Evolutionary conservation across 2,888 invertebrate species (phyloP), one percentile per base, ranked within the genome.

Genomic region (Lasioglossum villosulum): DNA sequence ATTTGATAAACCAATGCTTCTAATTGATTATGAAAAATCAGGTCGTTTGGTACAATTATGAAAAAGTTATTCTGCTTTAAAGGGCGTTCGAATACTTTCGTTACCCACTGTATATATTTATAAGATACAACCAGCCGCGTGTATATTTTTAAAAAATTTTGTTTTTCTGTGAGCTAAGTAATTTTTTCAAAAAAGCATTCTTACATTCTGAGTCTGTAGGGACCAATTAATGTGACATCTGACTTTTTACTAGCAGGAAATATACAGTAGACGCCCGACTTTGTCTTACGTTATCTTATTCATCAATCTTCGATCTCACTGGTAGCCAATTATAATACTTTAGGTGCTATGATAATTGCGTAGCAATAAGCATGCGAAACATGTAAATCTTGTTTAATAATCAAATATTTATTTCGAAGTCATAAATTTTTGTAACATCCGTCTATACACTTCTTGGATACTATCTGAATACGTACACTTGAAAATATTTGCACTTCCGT

Each of bases 371-470:
- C 10, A 68, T 4, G 8, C 23, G 19, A 66, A 66, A 23, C 34
- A 19, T 66, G 23, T 37, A 68, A 68, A 68, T 68, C 39, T 70
- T 70, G 23, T 68, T 68, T 37, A 39, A 70, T n/a, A n/a, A 23
- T 10, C 39, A 39, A 70, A 70, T 39, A 70, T 70, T 70, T 39
- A 70, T 70, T 70, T 70, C 39, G 39, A 27, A n/a, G 68, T 12
- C 37, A 68, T 68, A 68, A 68, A 68, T 68, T 37, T 37, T 37
- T 68, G 1, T 23, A 34, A 34, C 0, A 37, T 23, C 37, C 23
- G 68, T n/a, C 3, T 68, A 68, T 12, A 37, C 10, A 37, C 19
- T 1, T 19, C 23, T 4, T 68, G 12, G 12, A 3, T 34, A 37
- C 37, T 37, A 68, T 68, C 68, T 37, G 68, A 37, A 37, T 23